Evolutionary conservation across 1,140 invertebrate genomes (phyloP), one percentile per base, ranked within the genome.

Genomic region (Batillaria attramentaria): DNA sequence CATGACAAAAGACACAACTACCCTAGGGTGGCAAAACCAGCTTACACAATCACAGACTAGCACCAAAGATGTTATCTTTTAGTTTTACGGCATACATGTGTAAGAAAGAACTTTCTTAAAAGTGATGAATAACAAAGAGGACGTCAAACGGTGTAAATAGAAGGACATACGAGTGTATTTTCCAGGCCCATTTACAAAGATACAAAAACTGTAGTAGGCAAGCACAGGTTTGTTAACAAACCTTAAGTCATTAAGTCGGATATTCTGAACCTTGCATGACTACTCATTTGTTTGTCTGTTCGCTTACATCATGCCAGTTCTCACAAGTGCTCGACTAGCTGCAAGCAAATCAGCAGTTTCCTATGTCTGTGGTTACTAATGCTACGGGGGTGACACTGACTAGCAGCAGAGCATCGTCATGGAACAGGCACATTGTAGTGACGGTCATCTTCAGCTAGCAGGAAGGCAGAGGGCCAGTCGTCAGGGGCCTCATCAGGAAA

Each of bases 401-500:
- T n/a, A n/a, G n/a, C n/a, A n/a, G n/a, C n/a, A n/a, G n/a, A n/a
- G n/a, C n/a, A n/a, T n/a, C n/a, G n/a, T n/a, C n/a, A 86, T 20
- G 73, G 78, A 24, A 87, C 83, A 39, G 87, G 85, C 42, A 87
- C 83, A 81, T 92, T 92, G 84, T 92, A 92, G 81, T 92, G 92
- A 57, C 91, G 80, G 79, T 92, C 92, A 85, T 92, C 92, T 83
- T 93, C 92, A 31, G 92, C 91, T 24, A 93, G 83, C n/a, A 93
- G 81, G 43, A 78, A 83, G 16, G 92, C 85, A 66, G 50, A 79
- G 37, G 82, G 81, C 85, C 84, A 84, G 31, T 81, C 78, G 39
- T 86, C 86, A 10, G 87, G 82, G 31, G 87, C 81, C 13, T 88
- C 86, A 69, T 92, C 91, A 3, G 92, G 92, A 78, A 91, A 93